Evolutionary conservation across 2,888 invertebrate genomes (phyloP).

Genomic region (Cetonia aurata): DNA sequence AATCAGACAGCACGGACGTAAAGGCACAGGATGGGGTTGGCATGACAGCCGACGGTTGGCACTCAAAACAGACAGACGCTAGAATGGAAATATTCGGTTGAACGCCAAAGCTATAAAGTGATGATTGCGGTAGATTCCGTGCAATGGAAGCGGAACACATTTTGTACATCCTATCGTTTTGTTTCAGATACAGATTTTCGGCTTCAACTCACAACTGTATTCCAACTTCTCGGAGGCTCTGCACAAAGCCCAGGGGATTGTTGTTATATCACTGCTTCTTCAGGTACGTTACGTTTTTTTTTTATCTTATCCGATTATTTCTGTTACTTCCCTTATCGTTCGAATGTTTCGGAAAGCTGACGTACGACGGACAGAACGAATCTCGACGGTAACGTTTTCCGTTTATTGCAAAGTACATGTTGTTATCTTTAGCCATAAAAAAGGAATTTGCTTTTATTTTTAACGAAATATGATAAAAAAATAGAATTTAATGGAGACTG

Average conservation of each 20-base stretch:
- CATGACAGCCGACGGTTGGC: slow-evolving; percentile 54
- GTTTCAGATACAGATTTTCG: slow-evolving; percentile 96
- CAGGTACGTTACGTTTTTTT: slow-evolving; percentile 77
- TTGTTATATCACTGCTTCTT: slow-evolving; percentile 92
- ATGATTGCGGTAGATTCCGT: slow-evolving; percentile 63
- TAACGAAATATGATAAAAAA: not conserved
- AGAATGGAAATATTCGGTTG: slow-evolving; percentile 64
- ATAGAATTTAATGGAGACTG: not conserved
- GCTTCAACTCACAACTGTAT: slow-evolving; percentile 97
- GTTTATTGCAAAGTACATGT: slow-evolving; percentile 16
- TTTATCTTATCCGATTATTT: slow-evolving; percentile 38
- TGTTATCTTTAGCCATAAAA: not conserved
- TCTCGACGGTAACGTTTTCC: not conserved
- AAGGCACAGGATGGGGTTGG: slow-evolving; percentile 59
- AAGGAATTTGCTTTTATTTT: too few relatives aligned
- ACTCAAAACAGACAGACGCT: slow-evolving; percentile 58
- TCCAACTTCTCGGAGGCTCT: slow-evolving; percentile 96
- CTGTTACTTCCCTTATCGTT: slow-evolving; percentile 34
- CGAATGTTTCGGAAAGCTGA: slow-evolving; percentile 18
- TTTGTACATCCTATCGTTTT: slow-evolving; percentile 58
- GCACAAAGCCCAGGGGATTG: slow-evolving; percentile 94
- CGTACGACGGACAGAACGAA: slow-evolving; percentile 10
- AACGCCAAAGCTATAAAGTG: slow-evolving; percentile 65
- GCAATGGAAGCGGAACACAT: slow-evolving; percentile 55
- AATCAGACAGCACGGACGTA: slow-evolving; percentile 51